Evolutionary conservation across 2,113 vertebrate species (phyloP).

Genomic region (Euleptes europaea): DNA sequence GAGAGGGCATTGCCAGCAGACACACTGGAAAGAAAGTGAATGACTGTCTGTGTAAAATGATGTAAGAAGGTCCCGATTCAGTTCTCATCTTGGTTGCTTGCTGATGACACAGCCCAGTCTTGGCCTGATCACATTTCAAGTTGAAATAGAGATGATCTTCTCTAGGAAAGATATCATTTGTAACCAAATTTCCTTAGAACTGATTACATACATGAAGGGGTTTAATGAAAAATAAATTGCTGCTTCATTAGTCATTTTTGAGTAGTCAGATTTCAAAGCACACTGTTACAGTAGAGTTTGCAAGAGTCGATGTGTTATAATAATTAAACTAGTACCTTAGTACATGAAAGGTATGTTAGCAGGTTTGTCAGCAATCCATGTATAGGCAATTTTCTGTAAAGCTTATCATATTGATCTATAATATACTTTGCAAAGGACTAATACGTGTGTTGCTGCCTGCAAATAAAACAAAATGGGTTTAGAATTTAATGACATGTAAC

Average conservation of each 20-base stretch:
- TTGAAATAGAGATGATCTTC: not conserved
- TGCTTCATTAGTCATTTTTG: constrained; percentile 19
- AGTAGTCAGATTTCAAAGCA: constrained; percentile 8
- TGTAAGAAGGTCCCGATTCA: not conserved
- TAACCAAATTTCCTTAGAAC: not conserved
- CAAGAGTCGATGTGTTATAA: constrained; percentile 20
- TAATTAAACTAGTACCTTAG: constrained; percentile 37
- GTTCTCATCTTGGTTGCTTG: not conserved
- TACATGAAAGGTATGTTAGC: constrained; percentile 45
- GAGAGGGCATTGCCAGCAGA: not conserved
- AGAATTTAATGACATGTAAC: constrained; percentile 70
- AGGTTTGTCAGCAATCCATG: constrained; percentile 35
- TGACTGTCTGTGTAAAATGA: not conserved
- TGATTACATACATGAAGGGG: not conserved
- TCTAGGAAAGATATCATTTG: constrained; percentile 12
- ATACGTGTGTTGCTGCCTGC: constrained; percentile 54
- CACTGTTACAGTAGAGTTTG: constrained; percentile 10
- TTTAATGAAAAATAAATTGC: not conserved
- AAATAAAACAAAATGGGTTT: constrained; percentile 64
- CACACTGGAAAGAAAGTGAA: not conserved
- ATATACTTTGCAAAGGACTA: constrained; percentile 59
- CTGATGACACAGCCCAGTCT: not conserved
- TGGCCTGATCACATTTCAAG: not conserved
- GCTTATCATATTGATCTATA: constrained; percentile 62
- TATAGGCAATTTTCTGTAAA: constrained; percentile 63